Evolutionary conservation across 1,140 invertebrate genomes (phyloP).

Genomic region (Rhyzopertha dominica): DNA sequence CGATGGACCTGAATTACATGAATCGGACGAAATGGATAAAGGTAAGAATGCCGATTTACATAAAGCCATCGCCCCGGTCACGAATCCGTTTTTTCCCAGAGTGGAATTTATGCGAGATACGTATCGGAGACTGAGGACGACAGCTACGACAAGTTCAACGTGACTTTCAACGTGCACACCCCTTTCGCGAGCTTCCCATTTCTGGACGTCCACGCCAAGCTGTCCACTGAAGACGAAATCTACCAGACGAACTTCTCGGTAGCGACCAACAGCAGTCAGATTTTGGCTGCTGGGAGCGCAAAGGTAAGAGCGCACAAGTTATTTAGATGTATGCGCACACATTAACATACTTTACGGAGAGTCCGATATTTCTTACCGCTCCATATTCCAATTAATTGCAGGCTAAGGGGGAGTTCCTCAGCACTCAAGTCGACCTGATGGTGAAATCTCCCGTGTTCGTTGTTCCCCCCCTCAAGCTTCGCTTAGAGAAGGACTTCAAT

Average conservation of each 20-base stretch:
- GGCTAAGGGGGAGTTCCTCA: too few relatives aligned
- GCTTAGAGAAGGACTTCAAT: conserved; percentile 62
- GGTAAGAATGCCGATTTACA: conserved; percentile 40
- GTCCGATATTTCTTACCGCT: conserved; percentile 58
- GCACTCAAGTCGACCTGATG: conserved; percentile 50
- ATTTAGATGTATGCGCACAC: conserved; percentile 27
- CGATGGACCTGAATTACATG: conserved; percentile 50
- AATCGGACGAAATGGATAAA: conserved; percentile 52
- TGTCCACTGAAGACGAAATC: conserved; percentile 52
- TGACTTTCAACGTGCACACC: conserved; percentile 51
- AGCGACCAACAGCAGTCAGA: conserved; percentile 44
- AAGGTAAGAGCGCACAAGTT: conserved; percentile 44
- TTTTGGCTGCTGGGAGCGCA: conserved; percentile 47
- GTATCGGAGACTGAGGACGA: conserved; percentile 44
- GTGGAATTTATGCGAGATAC: conserved; percentile 49
- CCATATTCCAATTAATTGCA: conserved; percentile 45
- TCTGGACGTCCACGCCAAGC: conserved; percentile 45
- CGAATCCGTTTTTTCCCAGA: conserved; percentile 37
- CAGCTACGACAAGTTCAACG: conserved; percentile 47
- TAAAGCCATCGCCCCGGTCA: not conserved
- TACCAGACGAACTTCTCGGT: conserved; percentile 49
- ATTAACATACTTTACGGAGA: conserved; percentile 24
- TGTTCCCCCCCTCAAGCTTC: conserved; percentile 57
- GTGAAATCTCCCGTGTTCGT: conserved; percentile 56
- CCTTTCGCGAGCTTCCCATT: conserved; percentile 50